Conservation (phyloP, 2,888 invertebrate species). For the Deilephila porcellus region DNA sequence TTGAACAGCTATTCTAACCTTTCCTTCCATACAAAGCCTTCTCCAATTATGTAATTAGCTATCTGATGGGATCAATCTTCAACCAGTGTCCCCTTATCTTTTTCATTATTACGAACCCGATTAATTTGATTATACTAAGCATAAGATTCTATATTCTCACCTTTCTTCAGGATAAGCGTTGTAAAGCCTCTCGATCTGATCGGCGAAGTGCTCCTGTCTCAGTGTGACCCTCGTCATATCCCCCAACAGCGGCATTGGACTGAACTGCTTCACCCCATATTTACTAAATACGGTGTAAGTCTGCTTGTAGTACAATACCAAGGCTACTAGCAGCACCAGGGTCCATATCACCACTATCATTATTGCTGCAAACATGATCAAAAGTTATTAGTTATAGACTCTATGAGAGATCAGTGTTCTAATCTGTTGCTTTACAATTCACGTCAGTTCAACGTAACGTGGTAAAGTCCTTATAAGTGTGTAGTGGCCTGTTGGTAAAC, state of each 20-base stretch:
- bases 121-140: too few species aligned
- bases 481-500: too few species aligned
- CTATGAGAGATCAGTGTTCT: too few species aligned
- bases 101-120: too few species aligned
- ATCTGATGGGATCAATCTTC: too few species aligned
- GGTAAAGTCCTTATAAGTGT: too few species aligned
- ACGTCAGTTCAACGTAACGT: too few species aligned
- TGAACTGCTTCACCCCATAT: conserved; percentile 51
- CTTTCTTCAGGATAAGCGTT: conserved; percentile 53
- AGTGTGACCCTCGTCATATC: conserved; percentile 46
- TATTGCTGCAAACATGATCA: conserved; percentile 35
- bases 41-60: too few species aligned
- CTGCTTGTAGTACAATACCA: conserved; percentile 50
- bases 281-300: conserved; percentile 50
- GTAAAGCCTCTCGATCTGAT: conserved; percentile 46
- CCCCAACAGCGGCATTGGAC: conserved; percentile 52
- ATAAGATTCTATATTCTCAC: conserved; percentile 43
- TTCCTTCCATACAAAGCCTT: too few species aligned
- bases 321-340: conserved; percentile 40
- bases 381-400: neutral
- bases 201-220: conserved; percentile 42
- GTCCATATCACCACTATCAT: conserved; percentile 55
- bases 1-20: too few species aligned
- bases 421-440: too few species aligned
- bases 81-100: too few species aligned